These are phyloP conservation scores for Orthosia incerta DNA, from an alignment of 2,888 invertebrate genomes.

Conservation along the genomic window DNA sequence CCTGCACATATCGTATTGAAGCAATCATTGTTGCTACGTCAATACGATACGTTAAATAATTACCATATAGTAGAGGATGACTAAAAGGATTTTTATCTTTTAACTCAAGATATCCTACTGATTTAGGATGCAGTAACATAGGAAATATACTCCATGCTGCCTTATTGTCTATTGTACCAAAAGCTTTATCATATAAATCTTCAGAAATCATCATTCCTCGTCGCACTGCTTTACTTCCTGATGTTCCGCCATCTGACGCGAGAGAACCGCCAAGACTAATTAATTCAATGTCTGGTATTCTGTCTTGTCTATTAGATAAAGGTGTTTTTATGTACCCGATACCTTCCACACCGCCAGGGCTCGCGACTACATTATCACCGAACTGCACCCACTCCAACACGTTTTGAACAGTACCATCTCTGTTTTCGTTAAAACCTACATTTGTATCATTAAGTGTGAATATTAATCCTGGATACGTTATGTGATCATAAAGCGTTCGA, in stretches of 20 bases:
- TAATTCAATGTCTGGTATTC: constrained; percentile 93
- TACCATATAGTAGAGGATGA: constrained; percentile 92
- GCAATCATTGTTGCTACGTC: constrained; percentile 92
- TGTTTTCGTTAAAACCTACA: constrained; percentile 75
- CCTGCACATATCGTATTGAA: constrained; percentile 90
- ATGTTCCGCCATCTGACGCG: constrained; percentile 81
- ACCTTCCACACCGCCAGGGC: constrained; percentile 92
- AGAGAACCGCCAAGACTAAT: constrained; percentile 91
- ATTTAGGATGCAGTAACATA: constrained; percentile 93
- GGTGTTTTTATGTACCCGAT: constrained; percentile 92
- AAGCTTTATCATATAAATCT: constrained; percentile 84
- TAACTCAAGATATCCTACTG: constrained; percentile 92
- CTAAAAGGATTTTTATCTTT: constrained; percentile 92
- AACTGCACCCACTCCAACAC: constrained; percentile 75
- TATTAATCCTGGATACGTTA: constrained; percentile 92
- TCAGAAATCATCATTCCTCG: constrained; percentile 87
- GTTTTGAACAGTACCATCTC: constrained; percentile 68
- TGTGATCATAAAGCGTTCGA: constrained; percentile 92
- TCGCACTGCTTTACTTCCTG: constrained; percentile 80
- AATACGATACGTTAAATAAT: constrained; percentile 92
- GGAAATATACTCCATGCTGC: constrained; percentile 91
- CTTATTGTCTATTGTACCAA: constrained; percentile 80
- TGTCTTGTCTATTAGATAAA: constrained; percentile 84
- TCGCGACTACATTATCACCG: constrained; percentile 85
- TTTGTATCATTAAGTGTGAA: constrained; percentile 89